Conservation (phyloP, 2,888 invertebrate genomes). For the Drosophila niveifrons region DNA sequence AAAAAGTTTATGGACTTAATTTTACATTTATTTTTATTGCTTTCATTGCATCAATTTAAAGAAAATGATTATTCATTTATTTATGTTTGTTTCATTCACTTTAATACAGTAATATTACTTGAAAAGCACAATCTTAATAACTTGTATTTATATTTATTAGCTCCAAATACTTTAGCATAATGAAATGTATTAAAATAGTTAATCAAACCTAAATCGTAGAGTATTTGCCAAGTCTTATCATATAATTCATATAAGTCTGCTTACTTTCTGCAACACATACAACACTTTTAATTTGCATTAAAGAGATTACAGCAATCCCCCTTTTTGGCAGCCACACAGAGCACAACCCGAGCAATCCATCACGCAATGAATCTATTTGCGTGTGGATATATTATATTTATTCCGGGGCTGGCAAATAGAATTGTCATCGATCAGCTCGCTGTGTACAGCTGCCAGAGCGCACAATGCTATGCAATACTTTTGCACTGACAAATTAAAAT, state of each 20-base stretch:
- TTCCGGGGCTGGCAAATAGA: slow-evolving; percentile 76
- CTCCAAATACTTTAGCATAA: no score
- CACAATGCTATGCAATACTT: slow-evolving; percentile 70
- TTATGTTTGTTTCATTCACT: no score
- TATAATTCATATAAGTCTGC: neutral
- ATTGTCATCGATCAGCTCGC: slow-evolving; percentile 81
- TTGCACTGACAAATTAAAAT: slow-evolving; percentile 61
- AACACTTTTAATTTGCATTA: slow-evolving; percentile 59
- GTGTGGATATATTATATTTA: slow-evolving; percentile 19
- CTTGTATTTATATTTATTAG: no score
- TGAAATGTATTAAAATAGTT: no score
- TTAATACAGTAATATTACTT: no score
- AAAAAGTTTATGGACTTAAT: no score
- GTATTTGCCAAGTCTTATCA: neutral
- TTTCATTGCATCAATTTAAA: no score
- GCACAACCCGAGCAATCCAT: slow-evolving; percentile 57
- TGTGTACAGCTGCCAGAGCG: slow-evolving; percentile 48
- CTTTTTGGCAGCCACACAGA: slow-evolving; percentile 12
- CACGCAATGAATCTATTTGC: slow-evolving; percentile 28
- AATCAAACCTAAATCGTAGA: neutral
- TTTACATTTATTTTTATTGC: no score
- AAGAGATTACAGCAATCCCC: slow-evolving; percentile 32
- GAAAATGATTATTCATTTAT: no score
- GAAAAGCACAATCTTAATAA: no score
- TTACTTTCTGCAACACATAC: neutral